A percentile compares a stretch with the other conserved stretches of the same genome.
phyloP scores from a whole-genome alignment of 2,797 vertebrate species.

The Eospalax fontanierii region DNA sequence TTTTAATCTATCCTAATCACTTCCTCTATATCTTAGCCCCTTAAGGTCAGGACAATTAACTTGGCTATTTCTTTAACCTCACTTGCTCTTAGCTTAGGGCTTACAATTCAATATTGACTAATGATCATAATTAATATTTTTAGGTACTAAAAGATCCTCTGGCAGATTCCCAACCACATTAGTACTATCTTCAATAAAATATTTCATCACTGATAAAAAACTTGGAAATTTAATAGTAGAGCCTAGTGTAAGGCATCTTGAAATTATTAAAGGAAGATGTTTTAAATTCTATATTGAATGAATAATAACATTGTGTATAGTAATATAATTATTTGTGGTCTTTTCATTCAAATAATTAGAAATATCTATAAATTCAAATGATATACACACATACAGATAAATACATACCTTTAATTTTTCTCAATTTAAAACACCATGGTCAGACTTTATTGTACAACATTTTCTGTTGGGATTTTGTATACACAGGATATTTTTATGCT shows the following conservation, averaged over 20 bases:
- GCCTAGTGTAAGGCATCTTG: not conserved
- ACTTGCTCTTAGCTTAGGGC: not conserved
- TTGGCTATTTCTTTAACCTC: not conserved
- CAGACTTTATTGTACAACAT: not conserved
- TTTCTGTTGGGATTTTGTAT: not conserved
- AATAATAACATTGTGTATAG: not conserved
- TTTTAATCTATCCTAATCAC: not conserved
- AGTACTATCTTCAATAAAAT: not conserved
- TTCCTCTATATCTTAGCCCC: not conserved
- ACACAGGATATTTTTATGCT: not conserved
- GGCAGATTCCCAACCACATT: not conserved
- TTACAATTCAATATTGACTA: conserved; percentile 3
- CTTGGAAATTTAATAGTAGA: not conserved
- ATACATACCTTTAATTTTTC: not conserved
- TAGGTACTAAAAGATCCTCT: not conserved
- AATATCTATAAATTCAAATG: not conserved
- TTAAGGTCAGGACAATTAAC: not conserved
- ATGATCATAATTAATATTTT: conserved; percentile 3
- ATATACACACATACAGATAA: not conserved
- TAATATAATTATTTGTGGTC: not conserved
- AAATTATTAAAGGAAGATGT: not conserved
- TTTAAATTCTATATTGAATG: not conserved
- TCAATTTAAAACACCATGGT: not conserved
- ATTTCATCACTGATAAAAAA: not conserved
- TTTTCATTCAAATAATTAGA: not conserved